Base-by-base conservation (phyloP, 2,888 invertebrate species). In the Synanthedon vespiformis region DNA sequence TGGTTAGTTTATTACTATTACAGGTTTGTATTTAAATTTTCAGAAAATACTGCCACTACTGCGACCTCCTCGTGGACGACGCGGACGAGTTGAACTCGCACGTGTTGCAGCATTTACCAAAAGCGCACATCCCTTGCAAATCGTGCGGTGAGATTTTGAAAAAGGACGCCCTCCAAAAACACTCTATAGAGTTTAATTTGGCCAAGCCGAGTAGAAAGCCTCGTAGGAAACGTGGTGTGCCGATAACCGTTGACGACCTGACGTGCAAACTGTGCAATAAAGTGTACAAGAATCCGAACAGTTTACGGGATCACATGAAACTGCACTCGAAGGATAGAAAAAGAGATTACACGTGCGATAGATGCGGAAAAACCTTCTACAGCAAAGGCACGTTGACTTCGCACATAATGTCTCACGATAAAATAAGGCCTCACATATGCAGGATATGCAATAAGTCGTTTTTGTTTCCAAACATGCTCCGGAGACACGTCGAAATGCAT, bases 281-380 rank as follows among this genome's bases (percentile, higher is more conserved):
- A 54, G 72, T 84, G 0, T 85, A 84, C 5, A 85, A 85, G 40
- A 60, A 81, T 13, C 65, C 65, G 0, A 76, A 76, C 48, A 73
- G 73, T 40, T 51, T 74, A 10, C 54, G 59, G n/a, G 84, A 90
- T 18, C 93, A 93, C 57, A 89, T 90, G 54, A 89, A 89, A 61
- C 76, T 90, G 0, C 91, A 93, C 64, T 83, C 70, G 53, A 76
- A 83, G 10, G 89, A 87, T 58, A 70, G 84, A 3, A 77, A 77
- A 58, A 65, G 77, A 40, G 76, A 87, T 41, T 85, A 84, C 54
- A 83, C 87, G 0, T 87, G 87, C 52, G 87, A 87, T 34, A 61
- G 84, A 1, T 87, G 87, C 8, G 86, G 87, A 0, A 87, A 87
- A 63, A 83, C 77, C 63, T 87, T 86, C 50, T 85, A 68, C 53